Percentiles rank a stretch among this genome's conserved stretches.
These are phyloP conservation scores for Chymomyza procnemis DNA, from an alignment of 2,888 invertebrate species.

Conservation along the genomic window DNA sequence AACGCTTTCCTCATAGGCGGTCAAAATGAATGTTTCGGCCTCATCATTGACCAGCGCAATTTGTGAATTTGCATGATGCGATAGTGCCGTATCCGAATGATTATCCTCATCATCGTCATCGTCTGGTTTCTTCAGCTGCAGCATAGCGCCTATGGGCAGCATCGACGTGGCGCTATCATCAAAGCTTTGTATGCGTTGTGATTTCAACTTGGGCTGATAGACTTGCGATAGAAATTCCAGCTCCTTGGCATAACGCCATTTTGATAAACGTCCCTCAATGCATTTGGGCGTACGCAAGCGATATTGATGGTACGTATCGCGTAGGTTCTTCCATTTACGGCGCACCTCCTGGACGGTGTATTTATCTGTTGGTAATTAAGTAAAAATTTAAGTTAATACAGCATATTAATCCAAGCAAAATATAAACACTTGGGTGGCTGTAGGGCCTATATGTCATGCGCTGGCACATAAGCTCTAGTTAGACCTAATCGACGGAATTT, in stretches of 20 bases:
- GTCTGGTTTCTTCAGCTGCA: slow-evolving; percentile 57
- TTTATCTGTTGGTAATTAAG: slow-evolving; percentile 48
- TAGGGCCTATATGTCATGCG: no score
- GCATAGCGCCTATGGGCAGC: slow-evolving; percentile 39
- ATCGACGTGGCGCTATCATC: slow-evolving; percentile 21
- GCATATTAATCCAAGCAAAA: no score
- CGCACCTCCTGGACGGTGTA: slow-evolving; percentile 75
- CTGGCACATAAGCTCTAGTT: no score
- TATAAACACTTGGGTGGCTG: no score
- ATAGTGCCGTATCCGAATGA: slow-evolving; percentile 47
- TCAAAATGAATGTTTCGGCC: slow-evolving; percentile 68
- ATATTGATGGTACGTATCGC: slow-evolving; percentile 77
- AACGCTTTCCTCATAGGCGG: slow-evolving; percentile 72
- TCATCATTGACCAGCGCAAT: slow-evolving; percentile 72
- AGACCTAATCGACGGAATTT: no score
- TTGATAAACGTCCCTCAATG: slow-evolving; percentile 70
- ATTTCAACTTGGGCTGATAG: slow-evolving; percentile 76
- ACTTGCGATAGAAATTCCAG: slow-evolving; percentile 73
- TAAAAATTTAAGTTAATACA: not conserved
- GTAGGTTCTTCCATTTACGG: slow-evolving; percentile 76
- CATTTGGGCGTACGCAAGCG: slow-evolving; percentile 73
- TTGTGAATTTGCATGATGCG: slow-evolving; percentile 60
- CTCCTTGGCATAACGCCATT: slow-evolving; percentile 76
- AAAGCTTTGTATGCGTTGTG: slow-evolving; percentile 58
- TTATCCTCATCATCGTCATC: slow-evolving; percentile 64